A percentile compares a stretch with the other conserved stretches of the same genome.
These are phyloP conservation scores for Azemiops feae DNA, from an alignment of 2,113 vertebrate species.

Conservation along the genomic window DNA sequence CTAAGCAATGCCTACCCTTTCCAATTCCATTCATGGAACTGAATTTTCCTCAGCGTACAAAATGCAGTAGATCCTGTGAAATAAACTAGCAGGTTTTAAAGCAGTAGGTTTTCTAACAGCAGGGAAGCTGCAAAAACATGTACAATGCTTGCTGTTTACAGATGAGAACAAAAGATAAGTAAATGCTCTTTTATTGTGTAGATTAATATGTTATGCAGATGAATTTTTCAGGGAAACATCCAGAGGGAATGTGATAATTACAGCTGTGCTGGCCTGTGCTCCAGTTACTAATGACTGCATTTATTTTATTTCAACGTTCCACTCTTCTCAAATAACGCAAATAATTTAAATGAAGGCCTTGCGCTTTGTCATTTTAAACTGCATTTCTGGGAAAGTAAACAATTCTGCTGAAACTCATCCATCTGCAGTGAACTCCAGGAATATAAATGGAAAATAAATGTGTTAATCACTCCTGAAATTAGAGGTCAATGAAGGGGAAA, in stretches of 20 bases:
- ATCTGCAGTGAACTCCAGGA: constrained; percentile 23
- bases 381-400: constrained; percentile 16
- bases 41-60: constrained; percentile 31
- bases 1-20: constrained; percentile 13
- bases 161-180: constrained; percentile 26
- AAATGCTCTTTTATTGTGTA: constrained; percentile 25
- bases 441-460: constrained; percentile 43
- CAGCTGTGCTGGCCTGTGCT: constrained; percentile 39
- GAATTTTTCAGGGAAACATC: constrained; percentile 43
- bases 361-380: constrained; percentile 27
- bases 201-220: constrained; percentile 30
- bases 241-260: constrained; percentile 42
- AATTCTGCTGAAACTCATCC: constrained; percentile 35
- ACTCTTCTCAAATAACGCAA: constrained; percentile 42
- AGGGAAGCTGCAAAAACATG: constrained; percentile 47
- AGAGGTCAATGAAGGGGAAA: constrained; percentile 28
- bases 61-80: constrained; percentile 37
- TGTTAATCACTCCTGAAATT: constrained; percentile 49
- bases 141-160: constrained; percentile 37
- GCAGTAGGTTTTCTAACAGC: constrained; percentile 50
- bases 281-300: constrained; percentile 39
- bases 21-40: constrained; percentile 41
- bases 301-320: constrained; percentile 35
- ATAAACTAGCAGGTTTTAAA: constrained; percentile 42
- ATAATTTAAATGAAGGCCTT: constrained; percentile 41